A percentile compares a stretch with the other conserved stretches of the same genome.
Evolutionary conservation across 2,888 invertebrate species (phyloP).

Genomic region (Chrysodeixis includens): DNA sequence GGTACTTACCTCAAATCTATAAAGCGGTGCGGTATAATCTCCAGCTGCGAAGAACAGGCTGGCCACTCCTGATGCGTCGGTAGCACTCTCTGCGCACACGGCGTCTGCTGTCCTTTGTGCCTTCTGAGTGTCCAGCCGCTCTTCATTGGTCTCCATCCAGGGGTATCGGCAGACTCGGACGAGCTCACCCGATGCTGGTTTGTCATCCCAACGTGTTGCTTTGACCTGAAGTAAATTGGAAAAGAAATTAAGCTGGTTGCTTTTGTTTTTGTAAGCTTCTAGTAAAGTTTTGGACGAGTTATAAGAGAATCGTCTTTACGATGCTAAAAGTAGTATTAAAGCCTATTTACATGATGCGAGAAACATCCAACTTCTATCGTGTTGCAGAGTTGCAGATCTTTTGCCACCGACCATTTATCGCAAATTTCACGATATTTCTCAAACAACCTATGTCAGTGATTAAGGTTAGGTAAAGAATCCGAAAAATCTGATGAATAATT

Average conservation of each 20-base stretch:
- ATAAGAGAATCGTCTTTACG: too few relatives aligned
- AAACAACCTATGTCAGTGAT: too few relatives aligned
- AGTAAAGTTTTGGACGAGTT: too few relatives aligned
- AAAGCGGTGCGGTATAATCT: constrained; percentile 66
- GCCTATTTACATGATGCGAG: too few relatives aligned
- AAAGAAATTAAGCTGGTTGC: background rate
- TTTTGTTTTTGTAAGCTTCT: background rate
- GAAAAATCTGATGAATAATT: too few relatives aligned
- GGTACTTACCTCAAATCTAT: constrained; percentile 74
- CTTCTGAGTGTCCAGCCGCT: background rate
- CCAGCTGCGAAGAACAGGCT: constrained; percentile 75
- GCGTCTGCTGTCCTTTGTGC: background rate
- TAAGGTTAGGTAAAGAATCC: too few relatives aligned
- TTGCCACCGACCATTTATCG: too few relatives aligned
- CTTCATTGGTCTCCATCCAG: constrained; percentile 19
- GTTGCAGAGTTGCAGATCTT: too few relatives aligned
- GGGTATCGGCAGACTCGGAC: constrained; percentile 78
- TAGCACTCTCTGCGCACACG: constrained; percentile 69
- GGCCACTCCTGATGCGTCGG: constrained; percentile 75
- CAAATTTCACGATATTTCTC: too few relatives aligned
- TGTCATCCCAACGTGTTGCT: constrained; percentile 84
- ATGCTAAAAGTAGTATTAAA: too few relatives aligned
- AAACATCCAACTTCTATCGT: too few relatives aligned
- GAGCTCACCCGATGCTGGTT: constrained; percentile 71
- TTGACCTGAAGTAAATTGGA: constrained; percentile 71